Base-by-base conservation (phyloP, 2,797 vertebrate genomes). In the Acipenser oxyrinchus region DNA sequence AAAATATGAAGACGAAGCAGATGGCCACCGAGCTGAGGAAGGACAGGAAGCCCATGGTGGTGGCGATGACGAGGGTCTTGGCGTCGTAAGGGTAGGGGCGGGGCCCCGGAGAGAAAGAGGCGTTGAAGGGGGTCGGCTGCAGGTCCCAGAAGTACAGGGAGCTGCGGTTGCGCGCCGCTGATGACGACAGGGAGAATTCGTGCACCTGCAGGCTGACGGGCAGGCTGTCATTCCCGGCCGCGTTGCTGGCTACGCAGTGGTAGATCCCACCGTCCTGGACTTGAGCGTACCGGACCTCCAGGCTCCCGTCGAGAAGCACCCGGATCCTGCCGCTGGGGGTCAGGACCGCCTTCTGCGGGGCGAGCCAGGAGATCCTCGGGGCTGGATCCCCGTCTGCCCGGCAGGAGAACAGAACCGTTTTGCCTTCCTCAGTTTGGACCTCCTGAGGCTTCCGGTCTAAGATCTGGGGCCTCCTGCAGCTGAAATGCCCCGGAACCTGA, bases 1-100 rank as follows among this genome's bases (percentile, higher is more conserved):
- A 88, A 74, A 94, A 93, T 76, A 97, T 94, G 74, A 95, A 92
- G 62, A 92, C 81, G 50, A 97, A 96, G 66, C 94, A 97, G 58
- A 96, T 87, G 53, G 85, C 86, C 51, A 96, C 94, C 0, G 93
- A 94, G 75, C 92, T 93, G 64, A 97, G 86, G 73, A 97, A 97
- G 2, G 94, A 94, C 68, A 94, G 84, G 71, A 93, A 90, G 18
- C 94, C 94, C 70, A 95, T 93, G 1, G 91, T 92, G 60, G 91
- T 89, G 71, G 94, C 92, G 37, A 95, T 91, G 53, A 89, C 82
- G 60, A 96, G 81, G 0, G 92, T 92, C 76, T 91, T 90, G 49
- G 86, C 83, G 9, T 95, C 90, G 51, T 94, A 89, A 0, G 90
- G 83, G 73, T 89, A 87, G 0, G 83, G 83, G 72, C 76, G 84